phyloP scores from a whole-genome alignment of 2,113 vertebrate genomes.

The Trachemys scripta region DNA sequence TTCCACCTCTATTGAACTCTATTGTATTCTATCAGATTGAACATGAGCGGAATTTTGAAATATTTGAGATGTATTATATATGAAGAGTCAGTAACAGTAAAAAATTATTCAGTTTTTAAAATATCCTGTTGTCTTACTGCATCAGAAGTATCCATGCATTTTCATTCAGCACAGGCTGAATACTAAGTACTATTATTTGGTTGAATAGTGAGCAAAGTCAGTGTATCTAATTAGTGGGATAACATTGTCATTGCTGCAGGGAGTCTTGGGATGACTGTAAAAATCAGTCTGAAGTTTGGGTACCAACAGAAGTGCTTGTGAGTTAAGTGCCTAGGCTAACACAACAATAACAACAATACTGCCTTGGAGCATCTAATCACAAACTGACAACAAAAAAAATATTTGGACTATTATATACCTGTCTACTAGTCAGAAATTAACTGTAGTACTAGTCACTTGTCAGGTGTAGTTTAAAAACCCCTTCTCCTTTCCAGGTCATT shows the following conservation, averaged over 20 bases:
- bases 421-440: conserved; percentile 1
- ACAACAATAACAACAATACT: background rate
- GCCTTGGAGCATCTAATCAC: background rate
- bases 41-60: background rate
- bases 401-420: background rate
- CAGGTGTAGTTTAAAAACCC: background rate
- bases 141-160: background rate
- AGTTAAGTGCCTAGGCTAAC: background rate
- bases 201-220: background rate
- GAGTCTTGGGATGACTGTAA: background rate
- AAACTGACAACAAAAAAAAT: background rate
- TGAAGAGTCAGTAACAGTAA: background rate
- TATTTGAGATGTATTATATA: background rate
- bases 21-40: background rate
- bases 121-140: background rate
- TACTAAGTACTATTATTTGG: background rate
- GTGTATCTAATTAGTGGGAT: background rate
- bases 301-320: background rate
- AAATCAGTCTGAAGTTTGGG: background rate
- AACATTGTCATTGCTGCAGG: background rate
- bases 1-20: background rate
- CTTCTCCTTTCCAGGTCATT: background rate
- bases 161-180: background rate
- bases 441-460: background rate
- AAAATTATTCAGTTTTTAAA: background rate